These are phyloP conservation scores for Mesitornis unicolor DNA, from an alignment of 2,113 vertebrate species.

Conservation along the genomic window DNA sequence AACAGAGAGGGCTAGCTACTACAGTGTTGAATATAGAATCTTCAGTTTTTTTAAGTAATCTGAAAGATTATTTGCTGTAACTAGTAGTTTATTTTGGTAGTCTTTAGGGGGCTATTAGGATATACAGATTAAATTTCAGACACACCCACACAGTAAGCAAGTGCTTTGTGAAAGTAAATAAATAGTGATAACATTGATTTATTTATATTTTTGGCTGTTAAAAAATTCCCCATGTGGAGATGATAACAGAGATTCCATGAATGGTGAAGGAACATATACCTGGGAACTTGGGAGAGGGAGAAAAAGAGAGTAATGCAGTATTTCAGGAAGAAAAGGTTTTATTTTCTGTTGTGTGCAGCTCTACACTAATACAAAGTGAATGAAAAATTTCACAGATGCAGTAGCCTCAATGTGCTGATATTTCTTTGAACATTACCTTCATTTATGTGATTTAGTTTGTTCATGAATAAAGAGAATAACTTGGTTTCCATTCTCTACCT, in stretches of 20 bases:
- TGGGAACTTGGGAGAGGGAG: background rate
- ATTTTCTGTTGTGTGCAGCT: background rate
- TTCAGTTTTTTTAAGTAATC: background rate
- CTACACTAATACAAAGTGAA: background rate
- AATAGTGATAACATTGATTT: background rate
- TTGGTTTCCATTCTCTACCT: background rate
- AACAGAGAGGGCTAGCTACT: background rate
- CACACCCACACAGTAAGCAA: background rate
- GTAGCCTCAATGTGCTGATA: background rate
- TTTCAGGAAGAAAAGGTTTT: background rate
- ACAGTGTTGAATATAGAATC: background rate
- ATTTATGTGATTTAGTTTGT: background rate
- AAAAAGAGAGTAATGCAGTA: background rate
- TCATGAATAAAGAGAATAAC: background rate
- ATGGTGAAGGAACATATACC: background rate
- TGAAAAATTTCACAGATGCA: background rate
- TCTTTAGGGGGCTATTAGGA: background rate
- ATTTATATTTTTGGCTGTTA: background rate
- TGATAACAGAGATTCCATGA: background rate
- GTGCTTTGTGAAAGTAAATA: background rate
- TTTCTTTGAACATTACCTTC: background rate
- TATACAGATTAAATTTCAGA: background rate
- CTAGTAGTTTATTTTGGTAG: background rate
- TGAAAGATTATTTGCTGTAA: background rate
- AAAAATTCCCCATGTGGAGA: background rate